Conservation (phyloP, 2,113 vertebrate genomes). For the Anas platyrhynchos region DNA sequence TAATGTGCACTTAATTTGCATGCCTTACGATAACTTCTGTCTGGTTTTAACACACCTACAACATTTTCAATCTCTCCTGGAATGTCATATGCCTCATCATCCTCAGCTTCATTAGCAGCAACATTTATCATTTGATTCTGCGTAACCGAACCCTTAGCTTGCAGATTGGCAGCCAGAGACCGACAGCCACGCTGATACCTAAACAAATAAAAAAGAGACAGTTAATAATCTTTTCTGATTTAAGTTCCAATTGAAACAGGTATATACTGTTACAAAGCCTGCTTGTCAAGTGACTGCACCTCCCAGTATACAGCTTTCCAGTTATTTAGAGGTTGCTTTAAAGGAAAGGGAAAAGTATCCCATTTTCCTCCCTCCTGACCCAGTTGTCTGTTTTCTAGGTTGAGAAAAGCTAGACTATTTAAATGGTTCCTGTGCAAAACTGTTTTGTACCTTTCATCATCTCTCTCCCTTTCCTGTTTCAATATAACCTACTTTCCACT, state of each 20-base stretch:
- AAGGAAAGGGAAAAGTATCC: background rate
- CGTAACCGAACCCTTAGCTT: conserved; percentile 29
- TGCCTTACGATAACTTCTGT: background rate
- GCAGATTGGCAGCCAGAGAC: conserved; percentile 87
- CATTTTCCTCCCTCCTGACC: conserved; percentile 9
- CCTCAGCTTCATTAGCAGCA: conserved; percentile 48
- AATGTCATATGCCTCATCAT: conserved; percentile 90
- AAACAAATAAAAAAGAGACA: background rate
- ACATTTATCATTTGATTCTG: background rate
- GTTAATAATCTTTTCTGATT: background rate
- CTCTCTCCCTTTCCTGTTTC: conserved; percentile 7
- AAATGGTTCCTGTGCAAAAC: conserved; percentile 17
- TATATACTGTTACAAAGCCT: background rate
- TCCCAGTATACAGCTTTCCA: background rate
- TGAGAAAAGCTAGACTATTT: conserved; percentile 46
- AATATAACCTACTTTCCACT: conserved; percentile 30
- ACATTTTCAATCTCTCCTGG: conserved; percentile 92
- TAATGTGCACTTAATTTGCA: background rate
- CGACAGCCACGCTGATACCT: conserved; percentile 95
- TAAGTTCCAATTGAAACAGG: background rate
- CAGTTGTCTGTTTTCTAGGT: conserved; percentile 23
- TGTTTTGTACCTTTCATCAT: background rate
- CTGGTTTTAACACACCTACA: conserved; percentile 81
- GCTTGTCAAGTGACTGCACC: background rate
- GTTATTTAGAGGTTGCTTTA: background rate